These are phyloP conservation scores for Lutjanus erythropterus DNA, from an alignment of 2,113 vertebrate genomes.

Conservation along the genomic window DNA sequence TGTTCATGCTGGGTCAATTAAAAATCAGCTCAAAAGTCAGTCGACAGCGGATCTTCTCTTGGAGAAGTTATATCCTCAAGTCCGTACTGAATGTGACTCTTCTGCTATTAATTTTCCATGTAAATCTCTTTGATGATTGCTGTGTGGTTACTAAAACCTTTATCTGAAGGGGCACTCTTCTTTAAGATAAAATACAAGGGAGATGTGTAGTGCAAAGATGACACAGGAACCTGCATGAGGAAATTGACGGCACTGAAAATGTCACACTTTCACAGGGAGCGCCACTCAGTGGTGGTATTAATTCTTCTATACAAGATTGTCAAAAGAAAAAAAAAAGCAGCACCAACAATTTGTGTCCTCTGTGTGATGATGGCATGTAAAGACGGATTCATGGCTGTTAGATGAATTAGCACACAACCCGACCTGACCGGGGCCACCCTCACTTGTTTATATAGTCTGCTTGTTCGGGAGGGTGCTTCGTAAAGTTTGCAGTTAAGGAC, in stretches of 20 bases:
- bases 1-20: constrained; percentile 46
- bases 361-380: constrained; percentile 56
- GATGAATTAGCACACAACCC: constrained; percentile 43
- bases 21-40: constrained; percentile 56
- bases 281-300: constrained; percentile 64
- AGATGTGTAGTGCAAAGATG: constrained; percentile 85
- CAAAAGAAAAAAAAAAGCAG: constrained; percentile 87
- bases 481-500: constrained; percentile 86
- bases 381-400: constrained; percentile 54
- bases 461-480: constrained; percentile 81
- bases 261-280: constrained; percentile 68
- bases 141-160: constrained; percentile 52
- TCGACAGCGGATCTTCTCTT: constrained; percentile 70
- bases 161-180: constrained; percentile 45
- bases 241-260: constrained; percentile 70
- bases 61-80: constrained; percentile 71
- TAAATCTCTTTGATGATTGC: constrained; percentile 66
- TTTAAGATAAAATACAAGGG: constrained; percentile 46
- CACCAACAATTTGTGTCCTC: constrained; percentile 82
- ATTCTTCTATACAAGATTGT: constrained; percentile 92
- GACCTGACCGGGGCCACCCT: constrained; percentile 26
- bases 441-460: constrained; percentile 32
- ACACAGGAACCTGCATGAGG: constrained; percentile 77
- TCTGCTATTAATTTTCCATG: constrained; percentile 42
- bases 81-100: constrained; percentile 44